These are phyloP conservation scores for Apotomis betuletana DNA, from an alignment of 2,888 invertebrate genomes.

Conservation along the genomic window DNA sequence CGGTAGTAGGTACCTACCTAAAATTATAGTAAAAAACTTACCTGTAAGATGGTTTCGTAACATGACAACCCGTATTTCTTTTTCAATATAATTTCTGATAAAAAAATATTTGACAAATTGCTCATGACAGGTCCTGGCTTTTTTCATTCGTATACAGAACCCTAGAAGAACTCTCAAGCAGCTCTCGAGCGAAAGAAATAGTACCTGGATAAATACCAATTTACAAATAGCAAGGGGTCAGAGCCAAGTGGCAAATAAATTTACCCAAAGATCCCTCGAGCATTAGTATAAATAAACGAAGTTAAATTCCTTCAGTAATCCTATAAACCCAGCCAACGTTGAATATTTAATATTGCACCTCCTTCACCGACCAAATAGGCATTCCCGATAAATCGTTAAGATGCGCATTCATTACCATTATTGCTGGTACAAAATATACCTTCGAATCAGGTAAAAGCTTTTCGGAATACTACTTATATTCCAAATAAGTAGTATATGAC, in stretches of 20 bases:
- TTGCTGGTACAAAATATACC: constrained; percentile 51
- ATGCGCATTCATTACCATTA: constrained; percentile 53
- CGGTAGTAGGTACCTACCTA: no score
- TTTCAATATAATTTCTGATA: no score
- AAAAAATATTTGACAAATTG: no score
- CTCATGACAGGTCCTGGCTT: no score
- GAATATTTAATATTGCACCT: constrained; percentile 34
- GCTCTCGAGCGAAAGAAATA: background rate
- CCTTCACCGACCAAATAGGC: constrained; percentile 19
- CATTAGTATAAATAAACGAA: constrained; percentile 16
- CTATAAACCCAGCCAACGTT: constrained; percentile 12
- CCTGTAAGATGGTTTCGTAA: no score
- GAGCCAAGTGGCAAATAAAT: constrained; percentile 22
- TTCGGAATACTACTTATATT: constrained; percentile 50
- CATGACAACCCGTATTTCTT: no score
- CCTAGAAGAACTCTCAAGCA: background rate
- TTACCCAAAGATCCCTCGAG: background rate
- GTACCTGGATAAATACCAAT: constrained; percentile 3
- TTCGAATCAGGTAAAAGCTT: constrained; percentile 65
- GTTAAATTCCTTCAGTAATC: constrained; percentile 20
- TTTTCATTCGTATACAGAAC: background rate
- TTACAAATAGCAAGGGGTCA: constrained; percentile 18
- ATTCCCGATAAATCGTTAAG: constrained; percentile 32
- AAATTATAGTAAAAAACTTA: no score
- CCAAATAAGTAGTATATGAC: no score